Evolutionary conservation across 2,797 vertebrate species (phyloP), one percentile per base, ranked within the genome.

Genomic region (Gadopsis bispinosus): DNA sequence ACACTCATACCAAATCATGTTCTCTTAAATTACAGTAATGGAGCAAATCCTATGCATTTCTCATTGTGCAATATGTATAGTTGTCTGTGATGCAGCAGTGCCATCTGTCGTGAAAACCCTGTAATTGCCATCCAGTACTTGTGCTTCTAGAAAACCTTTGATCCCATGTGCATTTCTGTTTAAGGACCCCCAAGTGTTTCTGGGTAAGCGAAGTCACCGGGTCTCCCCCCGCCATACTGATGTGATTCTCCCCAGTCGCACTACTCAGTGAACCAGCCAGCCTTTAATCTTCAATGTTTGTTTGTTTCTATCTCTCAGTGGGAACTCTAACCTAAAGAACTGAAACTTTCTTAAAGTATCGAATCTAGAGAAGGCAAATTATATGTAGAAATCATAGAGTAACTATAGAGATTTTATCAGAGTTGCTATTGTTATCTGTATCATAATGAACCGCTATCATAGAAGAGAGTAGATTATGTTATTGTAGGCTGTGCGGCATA

Each of bases 381-480:
- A 92, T 95, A 91, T 91, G 91, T 95, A 94, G 91, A 94, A 87
- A 89, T 69, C 80, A 87, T 95, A 95, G 92, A 94, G 78, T 93
- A 94, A 92, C 80, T 93, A 90, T 94, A 94, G 89, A 95, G 81
- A 92, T 92, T 94, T 92, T 94, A 95, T 92, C 88, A 92, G 91
- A 91, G 91, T 92, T 85, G 73, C 88, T 93, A 93, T 92, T 78
- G 90, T 94, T 94, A 93, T 93, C 89, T 94, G 92, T 94, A 93
- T 92, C 90, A 91, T 89, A 85, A 90, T 83, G 84, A 93, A 91
- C 86, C 85, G 85, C 83, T 91, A 92, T 91, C 67, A 87, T 93
- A 94, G 90, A 88, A 64, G 63, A 91, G 80, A 88, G 75, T 89
- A 92, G 80, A 78, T 83, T 79, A 78, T 83, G 84, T 89, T 91